phyloP scores from a whole-genome alignment of 2,797 vertebrate species.

The Parambassis ranga region DNA sequence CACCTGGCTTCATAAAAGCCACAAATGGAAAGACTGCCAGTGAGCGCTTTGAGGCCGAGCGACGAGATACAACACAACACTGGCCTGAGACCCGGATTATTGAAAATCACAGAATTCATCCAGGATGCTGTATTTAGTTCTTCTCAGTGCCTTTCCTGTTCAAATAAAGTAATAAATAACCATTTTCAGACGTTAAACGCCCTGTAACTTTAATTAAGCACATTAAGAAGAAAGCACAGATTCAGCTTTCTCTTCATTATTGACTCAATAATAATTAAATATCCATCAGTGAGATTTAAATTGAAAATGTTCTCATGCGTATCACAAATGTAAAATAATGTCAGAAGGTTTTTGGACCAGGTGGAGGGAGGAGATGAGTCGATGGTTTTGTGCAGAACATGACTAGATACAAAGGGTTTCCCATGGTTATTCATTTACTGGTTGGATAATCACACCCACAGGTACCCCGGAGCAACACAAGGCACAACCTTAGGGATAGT shows the following conservation, averaged over 20 bases:
- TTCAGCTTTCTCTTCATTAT: slow-evolving; percentile 63
- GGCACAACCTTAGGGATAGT: slow-evolving; percentile 20
- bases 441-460: slow-evolving; percentile 15
- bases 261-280: slow-evolving; percentile 78
- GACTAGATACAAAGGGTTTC: slow-evolving; percentile 6
- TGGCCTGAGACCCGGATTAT: slow-evolving; percentile 3
- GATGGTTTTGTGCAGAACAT: slow-evolving; percentile 8
- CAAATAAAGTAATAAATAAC: background rate
- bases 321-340: slow-evolving; percentile 46
- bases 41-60: background rate
- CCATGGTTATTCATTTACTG: slow-evolving; percentile 28
- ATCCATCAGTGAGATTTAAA: slow-evolving; percentile 71
- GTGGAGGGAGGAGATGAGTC: slow-evolving; percentile 22
- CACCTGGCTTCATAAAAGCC: slow-evolving; percentile 58
- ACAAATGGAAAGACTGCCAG: slow-evolving; percentile 19
- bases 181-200: slow-evolving; percentile 42
- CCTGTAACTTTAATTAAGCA: slow-evolving; percentile 65
- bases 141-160: background rate
- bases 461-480: slow-evolving; percentile 2
- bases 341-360: slow-evolving; percentile 16
- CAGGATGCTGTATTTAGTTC: background rate
- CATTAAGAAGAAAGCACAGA: slow-evolving; percentile 54
- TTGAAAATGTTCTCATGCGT: slow-evolving; percentile 70
- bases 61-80: background rate
- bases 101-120: too few species aligned